A percentile compares a stretch with the other conserved stretches of the same genome.
These are phyloP conservation scores for Diogma glabrata DNA, from an alignment of 2,888 invertebrate genomes.

Conservation along the genomic window DNA sequence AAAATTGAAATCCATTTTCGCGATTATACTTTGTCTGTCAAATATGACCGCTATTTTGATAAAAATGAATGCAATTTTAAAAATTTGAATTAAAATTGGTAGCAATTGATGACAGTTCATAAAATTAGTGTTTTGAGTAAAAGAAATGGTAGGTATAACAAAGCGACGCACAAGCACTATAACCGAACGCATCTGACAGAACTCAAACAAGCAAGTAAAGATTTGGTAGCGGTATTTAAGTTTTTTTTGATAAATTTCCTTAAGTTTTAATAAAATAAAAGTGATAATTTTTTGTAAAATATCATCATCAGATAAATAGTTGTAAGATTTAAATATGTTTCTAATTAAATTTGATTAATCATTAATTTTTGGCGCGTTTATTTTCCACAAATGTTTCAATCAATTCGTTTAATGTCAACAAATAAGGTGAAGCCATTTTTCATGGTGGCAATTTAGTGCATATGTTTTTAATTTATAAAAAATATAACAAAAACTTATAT, in stretches of 20 bases:
- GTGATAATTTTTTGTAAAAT: slow-evolving; percentile 1
- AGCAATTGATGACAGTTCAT: no score
- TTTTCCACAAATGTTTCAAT: slow-evolving; percentile 1
- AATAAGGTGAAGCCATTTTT: slow-evolving; percentile 8
- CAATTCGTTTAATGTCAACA: slow-evolving; percentile 10
- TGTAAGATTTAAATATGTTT: slow-evolving; percentile 4
- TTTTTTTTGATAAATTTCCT: slow-evolving; percentile 7
- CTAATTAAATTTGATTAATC: not conserved
- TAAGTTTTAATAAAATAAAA: slow-evolving; percentile 5
- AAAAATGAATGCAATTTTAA: no score
- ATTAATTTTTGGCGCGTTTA: slow-evolving; percentile 8
- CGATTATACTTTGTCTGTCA: no score
- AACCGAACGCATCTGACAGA: slow-evolving; percentile 3
- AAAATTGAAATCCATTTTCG: no score
- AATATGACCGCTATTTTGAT: no score
- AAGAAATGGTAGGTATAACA: slow-evolving; percentile 4
- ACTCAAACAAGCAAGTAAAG: not conserved
- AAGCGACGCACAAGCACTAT: slow-evolving; percentile 6
- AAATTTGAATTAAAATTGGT: no score
- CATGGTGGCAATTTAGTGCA: not conserved
- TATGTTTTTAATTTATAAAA: no score
- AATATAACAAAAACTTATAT: no score
- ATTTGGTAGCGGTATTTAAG: not conserved
- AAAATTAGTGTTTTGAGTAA: no score
- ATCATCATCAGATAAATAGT: not conserved